Percentiles rank a stretch among this genome's conserved stretches.
These are phyloP conservation scores for Apocrypta bakeri DNA, from an alignment of 1,140 invertebrate genomes.

Conservation along the genomic window DNA sequence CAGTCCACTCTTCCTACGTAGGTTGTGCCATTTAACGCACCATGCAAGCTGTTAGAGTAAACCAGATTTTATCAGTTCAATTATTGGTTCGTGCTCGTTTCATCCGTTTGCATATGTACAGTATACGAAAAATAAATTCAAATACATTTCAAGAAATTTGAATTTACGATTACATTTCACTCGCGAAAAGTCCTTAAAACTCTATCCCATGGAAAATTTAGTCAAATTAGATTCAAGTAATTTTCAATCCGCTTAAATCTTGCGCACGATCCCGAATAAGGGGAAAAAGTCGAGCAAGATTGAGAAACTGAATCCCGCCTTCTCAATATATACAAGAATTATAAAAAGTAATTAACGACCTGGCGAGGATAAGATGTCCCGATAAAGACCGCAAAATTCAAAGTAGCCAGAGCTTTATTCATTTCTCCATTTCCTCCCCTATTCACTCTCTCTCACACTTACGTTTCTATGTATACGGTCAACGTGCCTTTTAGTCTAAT, in stretches of 20 bases:
- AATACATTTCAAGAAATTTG: background rate
- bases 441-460: background rate
- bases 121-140: background rate
- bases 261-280: background rate
- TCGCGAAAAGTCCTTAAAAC: background rate
- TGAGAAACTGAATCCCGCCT: background rate
- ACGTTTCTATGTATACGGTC: background rate
- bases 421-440: slow-evolving; percentile 5
- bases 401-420: slow-evolving; percentile 41
- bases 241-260: slow-evolving; percentile 39
- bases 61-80: background rate
- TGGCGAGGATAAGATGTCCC: slow-evolving; percentile 46
- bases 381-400: slow-evolving; percentile 50
- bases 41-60: background rate
- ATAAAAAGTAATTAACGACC: slow-evolving; percentile 47
- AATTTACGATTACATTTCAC: background rate
- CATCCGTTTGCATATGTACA: too few relatives aligned
- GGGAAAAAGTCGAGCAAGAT: background rate
- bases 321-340: slow-evolving; percentile 43
- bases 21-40: background rate
- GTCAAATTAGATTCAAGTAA: slow-evolving; percentile 37
- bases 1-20: background rate
- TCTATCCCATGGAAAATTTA: slow-evolving; percentile 1
- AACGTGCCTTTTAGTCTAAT: slow-evolving; percentile 66
- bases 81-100: background rate